These are phyloP conservation scores for Seriola aureovittata DNA, from an alignment of 2,113 vertebrate species.

Conservation along the genomic window DNA sequence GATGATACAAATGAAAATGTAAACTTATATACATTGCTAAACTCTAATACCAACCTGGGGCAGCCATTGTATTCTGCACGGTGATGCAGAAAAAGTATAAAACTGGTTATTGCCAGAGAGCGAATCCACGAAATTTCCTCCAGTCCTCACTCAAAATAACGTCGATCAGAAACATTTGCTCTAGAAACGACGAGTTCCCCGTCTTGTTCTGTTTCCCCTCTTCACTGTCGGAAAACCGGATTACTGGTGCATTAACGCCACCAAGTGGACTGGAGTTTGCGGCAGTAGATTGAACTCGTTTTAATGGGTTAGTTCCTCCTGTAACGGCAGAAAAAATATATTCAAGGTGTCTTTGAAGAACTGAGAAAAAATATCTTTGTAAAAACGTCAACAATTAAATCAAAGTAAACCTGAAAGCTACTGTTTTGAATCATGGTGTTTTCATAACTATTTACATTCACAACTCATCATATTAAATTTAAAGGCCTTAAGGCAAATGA, in stretches of 20 bases:
- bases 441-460: not conserved
- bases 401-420: not conserved
- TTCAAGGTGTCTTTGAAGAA: too few relatives aligned
- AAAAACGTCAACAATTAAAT: not conserved
- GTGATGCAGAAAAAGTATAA: not conserved
- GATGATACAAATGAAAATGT: not conserved
- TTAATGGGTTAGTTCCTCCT: too few relatives aligned
- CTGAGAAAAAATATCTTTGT: too few relatives aligned
- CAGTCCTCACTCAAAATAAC: conserved; percentile 56
- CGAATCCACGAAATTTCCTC: not conserved
- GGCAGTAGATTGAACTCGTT: not conserved
- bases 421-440: not conserved
- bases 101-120: not conserved
- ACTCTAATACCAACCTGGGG: conserved; percentile 46
- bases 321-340: too few relatives aligned
- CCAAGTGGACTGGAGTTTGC: conserved; percentile 19
- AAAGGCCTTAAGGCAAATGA: not conserved
- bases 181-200: conserved; percentile 33
- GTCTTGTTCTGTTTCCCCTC: not conserved
- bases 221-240: not conserved
- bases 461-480: not conserved
- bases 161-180: conserved; percentile 59
- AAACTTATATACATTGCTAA: not conserved
- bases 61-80: conserved; percentile 43
- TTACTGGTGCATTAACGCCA: conserved; percentile 3